Conservation (phyloP, 1,140 invertebrate genomes). For the Bacillus rossius region DNA sequence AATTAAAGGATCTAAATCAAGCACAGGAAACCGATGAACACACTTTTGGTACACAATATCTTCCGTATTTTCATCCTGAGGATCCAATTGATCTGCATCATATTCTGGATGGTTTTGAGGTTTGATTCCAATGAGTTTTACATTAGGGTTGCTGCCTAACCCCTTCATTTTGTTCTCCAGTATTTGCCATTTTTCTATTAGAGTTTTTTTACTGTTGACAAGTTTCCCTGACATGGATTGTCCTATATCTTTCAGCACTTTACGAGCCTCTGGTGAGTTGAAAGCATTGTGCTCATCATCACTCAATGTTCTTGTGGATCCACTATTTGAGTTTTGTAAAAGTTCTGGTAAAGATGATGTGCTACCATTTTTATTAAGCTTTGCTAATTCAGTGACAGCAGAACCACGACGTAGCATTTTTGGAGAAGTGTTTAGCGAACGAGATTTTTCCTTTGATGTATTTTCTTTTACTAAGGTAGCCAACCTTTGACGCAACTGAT, state of each 20-base stretch:
- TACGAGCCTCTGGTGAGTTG: conserved; percentile 4
- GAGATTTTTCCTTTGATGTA: conserved; percentile 4
- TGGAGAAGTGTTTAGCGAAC: conserved; percentile 5
- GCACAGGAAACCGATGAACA: neutral
- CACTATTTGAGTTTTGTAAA: neutral
- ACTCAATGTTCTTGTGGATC: neutral
- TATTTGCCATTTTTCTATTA: conserved; percentile 12
- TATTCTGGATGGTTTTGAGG: neutral
- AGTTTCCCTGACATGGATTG: conserved; percentile 1
- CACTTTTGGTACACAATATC: too few species aligned
- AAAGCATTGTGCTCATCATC: neutral
- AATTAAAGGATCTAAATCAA: neutral
- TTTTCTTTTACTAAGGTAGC: neutral
- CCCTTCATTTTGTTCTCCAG: conserved; percentile 6
- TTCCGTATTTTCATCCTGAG: too few species aligned
- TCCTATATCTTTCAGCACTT: conserved; percentile 4
- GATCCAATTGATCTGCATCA: neutral
- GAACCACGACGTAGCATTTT: neutral
- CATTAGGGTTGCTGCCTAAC: neutral
- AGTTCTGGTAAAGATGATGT: conserved; percentile 1
- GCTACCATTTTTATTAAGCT: neutral
- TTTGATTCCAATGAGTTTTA: conserved; percentile 3
- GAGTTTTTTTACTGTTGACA: conserved; percentile 4
- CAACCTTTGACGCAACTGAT: neutral
- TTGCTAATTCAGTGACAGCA: neutral